phyloP scores from a whole-genome alignment of 2,888 invertebrate genomes.

The Acanthacorydalis orientalis region DNA sequence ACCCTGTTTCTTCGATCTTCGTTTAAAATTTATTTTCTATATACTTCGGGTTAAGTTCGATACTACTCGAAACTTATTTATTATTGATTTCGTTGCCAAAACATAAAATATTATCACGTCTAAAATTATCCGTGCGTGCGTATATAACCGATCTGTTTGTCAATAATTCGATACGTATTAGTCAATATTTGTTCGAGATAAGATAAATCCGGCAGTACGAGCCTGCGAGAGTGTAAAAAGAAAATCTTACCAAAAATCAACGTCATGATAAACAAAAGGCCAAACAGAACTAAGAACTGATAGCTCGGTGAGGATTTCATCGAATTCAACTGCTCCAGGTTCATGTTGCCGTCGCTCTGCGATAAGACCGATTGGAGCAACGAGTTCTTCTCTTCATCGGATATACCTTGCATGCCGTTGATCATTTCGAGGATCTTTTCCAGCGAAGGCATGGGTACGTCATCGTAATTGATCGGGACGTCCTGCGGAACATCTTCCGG shows the following conservation, averaged over 20 bases:
- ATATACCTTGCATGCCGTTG: constrained; percentile 34
- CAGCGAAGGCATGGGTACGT: constrained; percentile 31
- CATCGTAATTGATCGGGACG: constrained; percentile 15
- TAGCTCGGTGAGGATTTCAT: neutral
- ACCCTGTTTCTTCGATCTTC: neutral
- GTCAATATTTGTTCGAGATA: no score
- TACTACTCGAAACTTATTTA: no score
- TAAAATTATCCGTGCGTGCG: no score
- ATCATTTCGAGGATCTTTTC: constrained; percentile 40
- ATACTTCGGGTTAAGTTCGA: no score
- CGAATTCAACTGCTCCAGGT: constrained; percentile 17
- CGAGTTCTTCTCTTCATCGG: constrained; percentile 43
- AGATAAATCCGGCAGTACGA: no score
- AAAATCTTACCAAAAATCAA: constrained; percentile 14
- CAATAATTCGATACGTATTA: no score
- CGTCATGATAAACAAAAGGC: constrained; percentile 11
- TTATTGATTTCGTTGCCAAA: no score
- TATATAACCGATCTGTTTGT: no score
- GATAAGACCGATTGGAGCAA: constrained; percentile 31
- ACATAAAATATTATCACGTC: no score
- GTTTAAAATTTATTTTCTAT: no score
- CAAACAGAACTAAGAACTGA: constrained; percentile 10
- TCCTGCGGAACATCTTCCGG: constrained; percentile 9
- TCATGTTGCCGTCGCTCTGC: constrained; percentile 8
- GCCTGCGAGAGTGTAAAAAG: no score